Evolutionary conservation across 2,888 invertebrate species (phyloP).

Genomic region (Orchestes rusci): DNA sequence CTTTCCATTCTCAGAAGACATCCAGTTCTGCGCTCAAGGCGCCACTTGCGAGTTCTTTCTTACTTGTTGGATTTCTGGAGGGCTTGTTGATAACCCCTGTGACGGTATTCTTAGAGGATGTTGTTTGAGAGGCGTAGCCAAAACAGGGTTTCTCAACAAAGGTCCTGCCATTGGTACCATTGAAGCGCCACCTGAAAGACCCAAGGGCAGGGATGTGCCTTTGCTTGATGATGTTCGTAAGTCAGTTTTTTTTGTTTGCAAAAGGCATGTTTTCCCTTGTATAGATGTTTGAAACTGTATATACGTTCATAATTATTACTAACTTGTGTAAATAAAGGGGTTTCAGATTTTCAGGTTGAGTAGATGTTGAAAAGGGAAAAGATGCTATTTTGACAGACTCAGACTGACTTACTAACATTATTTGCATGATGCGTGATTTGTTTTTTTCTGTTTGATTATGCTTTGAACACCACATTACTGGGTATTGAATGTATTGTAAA

Average conservation of each 20-base stretch:
- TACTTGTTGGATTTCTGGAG: constrained; percentile 86
- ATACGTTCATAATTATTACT: background rate
- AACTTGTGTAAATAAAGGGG: too few species aligned
- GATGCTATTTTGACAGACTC: too few species aligned
- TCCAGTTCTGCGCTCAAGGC: constrained; percentile 54
- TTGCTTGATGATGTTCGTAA: constrained; percentile 45
- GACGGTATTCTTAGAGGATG: constrained; percentile 70
- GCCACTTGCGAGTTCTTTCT: constrained; percentile 87
- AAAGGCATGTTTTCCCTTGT: constrained; percentile 14
- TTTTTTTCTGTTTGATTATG: too few species aligned
- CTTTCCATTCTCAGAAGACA: too few species aligned
- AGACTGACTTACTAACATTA: too few species aligned
- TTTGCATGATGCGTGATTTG: too few species aligned
- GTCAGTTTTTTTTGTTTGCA: constrained; percentile 27
- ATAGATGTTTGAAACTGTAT: background rate
- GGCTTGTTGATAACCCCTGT: constrained; percentile 78
- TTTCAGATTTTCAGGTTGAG: too few species aligned
- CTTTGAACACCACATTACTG: too few species aligned
- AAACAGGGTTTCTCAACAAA: constrained; percentile 54
- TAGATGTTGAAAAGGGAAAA: too few species aligned
- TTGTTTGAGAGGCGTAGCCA: constrained; percentile 60
- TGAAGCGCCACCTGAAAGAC: constrained; percentile 50
- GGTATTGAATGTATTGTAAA: too few species aligned
- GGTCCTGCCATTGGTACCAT: constrained; percentile 56
- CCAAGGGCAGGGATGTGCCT: constrained; percentile 53